A percentile compares a stretch with the other conserved stretches of the same genome.
phyloP scores from a whole-genome alignment of 1,140 invertebrate genomes.

The Achatina immaculata region DNA sequence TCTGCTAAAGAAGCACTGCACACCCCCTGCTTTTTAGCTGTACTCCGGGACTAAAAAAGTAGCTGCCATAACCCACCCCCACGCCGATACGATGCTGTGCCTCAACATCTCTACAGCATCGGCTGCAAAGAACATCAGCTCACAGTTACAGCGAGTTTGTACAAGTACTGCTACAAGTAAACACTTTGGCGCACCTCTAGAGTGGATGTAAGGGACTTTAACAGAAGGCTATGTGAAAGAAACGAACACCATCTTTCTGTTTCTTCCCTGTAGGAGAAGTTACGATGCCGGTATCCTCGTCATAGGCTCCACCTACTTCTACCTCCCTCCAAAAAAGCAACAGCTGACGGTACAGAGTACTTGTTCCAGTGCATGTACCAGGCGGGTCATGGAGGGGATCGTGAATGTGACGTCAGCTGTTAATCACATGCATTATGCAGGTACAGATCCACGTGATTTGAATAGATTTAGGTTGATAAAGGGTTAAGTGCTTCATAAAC shows the following conservation, averaged over 20 bases:
- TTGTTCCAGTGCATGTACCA: conserved; percentile 3
- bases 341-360: neutral
- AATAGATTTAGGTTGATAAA: too few species aligned
- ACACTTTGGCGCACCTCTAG: too few species aligned
- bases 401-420: neutral
- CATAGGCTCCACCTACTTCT: neutral
- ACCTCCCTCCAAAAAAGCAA: neutral
- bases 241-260: neutral
- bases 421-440: conserved; percentile 25
- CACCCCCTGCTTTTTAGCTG: too few species aligned
- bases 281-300: conserved; percentile 1
- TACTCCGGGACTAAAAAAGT: too few species aligned
- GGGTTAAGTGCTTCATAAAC: too few species aligned
- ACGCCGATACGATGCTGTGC: too few species aligned
- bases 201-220: neutral
- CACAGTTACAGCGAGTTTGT: neutral
- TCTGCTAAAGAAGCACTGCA: too few species aligned
- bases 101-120: too few species aligned
- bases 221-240: neutral
- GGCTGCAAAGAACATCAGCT: too few species aligned
- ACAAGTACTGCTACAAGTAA: too few species aligned
- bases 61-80: too few species aligned
- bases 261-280: neutral
- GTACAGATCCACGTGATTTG: too few species aligned
- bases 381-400: neutral